These are phyloP conservation scores for Eulemur macaco DNA, from an alignment of 2,113 vertebrate genomes.

Conservation along the genomic window DNA sequence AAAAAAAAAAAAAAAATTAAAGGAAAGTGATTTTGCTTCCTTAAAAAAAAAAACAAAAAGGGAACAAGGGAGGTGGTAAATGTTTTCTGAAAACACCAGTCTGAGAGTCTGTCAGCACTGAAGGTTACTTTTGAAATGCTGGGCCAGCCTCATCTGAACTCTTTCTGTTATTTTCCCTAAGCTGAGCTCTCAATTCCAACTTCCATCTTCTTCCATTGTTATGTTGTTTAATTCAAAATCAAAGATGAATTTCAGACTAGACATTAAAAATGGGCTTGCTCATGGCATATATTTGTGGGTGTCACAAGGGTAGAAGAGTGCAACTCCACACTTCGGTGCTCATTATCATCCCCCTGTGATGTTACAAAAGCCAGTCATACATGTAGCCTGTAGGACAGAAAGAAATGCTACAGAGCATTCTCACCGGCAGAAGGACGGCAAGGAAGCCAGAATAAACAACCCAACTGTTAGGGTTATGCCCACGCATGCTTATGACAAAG, in stretches of 20 bases:
- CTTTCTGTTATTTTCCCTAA: not conserved
- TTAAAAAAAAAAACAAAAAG: not conserved
- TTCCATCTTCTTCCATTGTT: not conserved
- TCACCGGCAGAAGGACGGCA: not conserved
- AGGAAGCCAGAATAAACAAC: constrained; percentile 8
- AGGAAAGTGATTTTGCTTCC: constrained; percentile 26
- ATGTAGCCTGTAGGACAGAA: not conserved
- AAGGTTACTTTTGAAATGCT: not conserved
- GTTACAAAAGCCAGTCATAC: not conserved
- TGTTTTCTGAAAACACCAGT: constrained; percentile 13
- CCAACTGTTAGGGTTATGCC: not conserved
- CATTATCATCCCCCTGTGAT: not conserved
- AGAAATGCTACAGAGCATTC: constrained; percentile 17
- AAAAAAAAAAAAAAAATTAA: not conserved
- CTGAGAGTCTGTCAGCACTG: not conserved
- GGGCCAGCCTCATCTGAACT: not conserved
- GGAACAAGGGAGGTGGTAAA: not conserved
- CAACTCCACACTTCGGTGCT: not conserved
- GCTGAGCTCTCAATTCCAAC: not conserved
- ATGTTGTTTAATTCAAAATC: not conserved
- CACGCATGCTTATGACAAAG: not conserved
- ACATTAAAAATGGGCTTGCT: not conserved
- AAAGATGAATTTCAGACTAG: constrained; percentile 18
- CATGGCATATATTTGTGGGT: not conserved
- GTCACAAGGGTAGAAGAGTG: not conserved